These are phyloP conservation scores for Heliocidaris tuberculata DNA, from an alignment of 35 echinoderm and acorn worm genomes.

Conservation along the genomic window DNA sequence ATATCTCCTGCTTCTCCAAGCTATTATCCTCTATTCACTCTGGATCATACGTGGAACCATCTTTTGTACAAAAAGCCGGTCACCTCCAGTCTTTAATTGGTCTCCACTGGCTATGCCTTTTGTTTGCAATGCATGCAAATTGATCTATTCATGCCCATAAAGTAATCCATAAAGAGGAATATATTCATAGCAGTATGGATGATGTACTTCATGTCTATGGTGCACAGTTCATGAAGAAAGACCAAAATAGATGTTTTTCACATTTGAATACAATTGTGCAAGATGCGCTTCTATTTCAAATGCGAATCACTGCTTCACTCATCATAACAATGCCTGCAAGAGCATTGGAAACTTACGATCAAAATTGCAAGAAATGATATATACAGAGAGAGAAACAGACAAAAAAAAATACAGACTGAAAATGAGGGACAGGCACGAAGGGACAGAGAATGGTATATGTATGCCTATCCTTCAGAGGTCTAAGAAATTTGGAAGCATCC, in stretches of 20 bases:
- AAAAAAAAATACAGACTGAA: too few species aligned
- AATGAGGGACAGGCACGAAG: too few species aligned
- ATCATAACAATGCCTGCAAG: too few species aligned
- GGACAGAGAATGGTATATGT: too few species aligned
- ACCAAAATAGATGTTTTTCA: not conserved
- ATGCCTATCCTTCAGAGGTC: too few species aligned
- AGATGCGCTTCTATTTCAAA: not conserved
- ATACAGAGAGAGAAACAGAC: too few species aligned
- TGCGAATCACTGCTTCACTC: too few species aligned
- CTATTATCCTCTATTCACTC: not conserved
- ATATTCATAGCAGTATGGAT: constrained; percentile 10
- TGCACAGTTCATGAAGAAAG: not conserved
- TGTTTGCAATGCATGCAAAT: not conserved
- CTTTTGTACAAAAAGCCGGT: not conserved
- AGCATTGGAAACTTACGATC: too few species aligned
- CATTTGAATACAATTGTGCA: too few species aligned
- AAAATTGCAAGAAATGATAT: too few species aligned
- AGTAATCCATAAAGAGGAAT: not conserved
- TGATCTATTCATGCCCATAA: not conserved
- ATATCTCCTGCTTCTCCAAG: not conserved
- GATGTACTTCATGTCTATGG: not conserved
- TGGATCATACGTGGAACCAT: not conserved
- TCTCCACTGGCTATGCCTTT: not conserved
- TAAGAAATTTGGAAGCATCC: too few species aligned
- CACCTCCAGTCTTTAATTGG: not conserved